Conservation (phyloP, 1,140 invertebrate genomes). For the Nasonia giraulti region DNA sequence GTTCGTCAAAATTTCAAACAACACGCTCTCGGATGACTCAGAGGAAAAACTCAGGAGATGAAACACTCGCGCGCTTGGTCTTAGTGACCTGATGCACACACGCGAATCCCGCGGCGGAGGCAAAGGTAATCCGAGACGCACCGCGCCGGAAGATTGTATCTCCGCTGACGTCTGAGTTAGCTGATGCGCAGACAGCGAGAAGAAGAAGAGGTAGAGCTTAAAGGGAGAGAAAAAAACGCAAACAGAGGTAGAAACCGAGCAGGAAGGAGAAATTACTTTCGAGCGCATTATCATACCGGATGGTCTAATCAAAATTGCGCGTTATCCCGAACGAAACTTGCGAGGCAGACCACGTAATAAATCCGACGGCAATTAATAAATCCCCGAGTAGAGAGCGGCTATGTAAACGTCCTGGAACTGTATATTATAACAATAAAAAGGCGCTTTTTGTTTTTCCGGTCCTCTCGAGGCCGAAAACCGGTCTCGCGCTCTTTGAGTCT, state of each 20-base stretch:
- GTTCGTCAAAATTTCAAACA: no score
- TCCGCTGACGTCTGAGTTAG: constrained; percentile 69
- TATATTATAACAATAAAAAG: constrained; percentile 26
- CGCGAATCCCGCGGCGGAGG: constrained; percentile 42
- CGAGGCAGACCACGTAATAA: neutral
- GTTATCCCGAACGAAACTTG: neutral
- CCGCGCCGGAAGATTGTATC: constrained; percentile 64
- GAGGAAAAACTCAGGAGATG: no score
- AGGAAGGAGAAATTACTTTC: constrained; percentile 19
- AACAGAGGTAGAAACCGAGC: neutral
- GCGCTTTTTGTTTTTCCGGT: constrained; percentile 33
- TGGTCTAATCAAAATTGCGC: constrained; percentile 8
- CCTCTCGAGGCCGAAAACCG: constrained; percentile 55
- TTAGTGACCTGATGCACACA: constrained; percentile 13
- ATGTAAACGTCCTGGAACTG: neutral
- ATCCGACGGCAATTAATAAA: neutral
- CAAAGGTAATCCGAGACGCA: constrained; percentile 67
- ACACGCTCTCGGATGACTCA: no score
- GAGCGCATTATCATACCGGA: neutral
- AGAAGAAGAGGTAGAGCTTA: neutral
- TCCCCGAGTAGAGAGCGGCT: neutral
- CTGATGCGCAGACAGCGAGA: constrained; percentile 6
- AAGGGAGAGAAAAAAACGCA: neutral
- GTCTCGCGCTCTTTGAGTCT: constrained; percentile 57
- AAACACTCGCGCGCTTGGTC: constrained; percentile 6